Evolutionary conservation across 92 coral and sea anemone species (phyloP).

Genomic region (Umimayanthus chanpuru): DNA sequence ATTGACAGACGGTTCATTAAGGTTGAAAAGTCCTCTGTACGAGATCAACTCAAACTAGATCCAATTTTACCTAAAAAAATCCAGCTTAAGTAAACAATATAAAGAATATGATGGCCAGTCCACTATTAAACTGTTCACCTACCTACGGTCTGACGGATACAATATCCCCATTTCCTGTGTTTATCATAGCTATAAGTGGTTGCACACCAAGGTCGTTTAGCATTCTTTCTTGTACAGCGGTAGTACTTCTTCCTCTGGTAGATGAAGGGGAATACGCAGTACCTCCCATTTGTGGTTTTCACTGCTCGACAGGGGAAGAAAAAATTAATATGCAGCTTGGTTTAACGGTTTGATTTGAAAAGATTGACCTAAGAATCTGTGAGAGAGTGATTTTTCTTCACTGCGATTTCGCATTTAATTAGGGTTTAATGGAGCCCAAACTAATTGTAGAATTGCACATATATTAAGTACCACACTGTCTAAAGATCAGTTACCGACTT

Average conservation of each 20-base stretch:
- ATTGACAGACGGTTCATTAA: too few relatives aligned
- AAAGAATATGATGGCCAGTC: not conserved
- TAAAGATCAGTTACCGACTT: too few relatives aligned
- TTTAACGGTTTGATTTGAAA: not conserved
- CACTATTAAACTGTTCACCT: not conserved
- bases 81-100: too few relatives aligned
- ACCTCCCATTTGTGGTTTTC: conserved; percentile 27
- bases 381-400: too few relatives aligned
- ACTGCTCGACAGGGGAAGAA: not conserved
- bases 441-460: too few relatives aligned
- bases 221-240: conserved; percentile 17
- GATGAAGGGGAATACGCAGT: conserved; percentile 32
- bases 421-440: too few relatives aligned
- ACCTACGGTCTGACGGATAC: not conserved
- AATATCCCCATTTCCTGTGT: conserved; percentile 19
- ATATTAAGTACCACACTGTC: too few relatives aligned
- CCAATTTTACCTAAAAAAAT: too few relatives aligned
- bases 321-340: not conserved
- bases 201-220: conserved; percentile 38
- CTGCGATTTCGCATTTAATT: too few relatives aligned
- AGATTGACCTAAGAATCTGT: too few relatives aligned
- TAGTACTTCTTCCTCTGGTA: conserved; percentile 10
- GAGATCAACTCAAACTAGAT: too few relatives aligned
- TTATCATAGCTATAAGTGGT: conserved; percentile 15
- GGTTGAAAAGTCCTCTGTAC: too few relatives aligned